phyloP scores from a whole-genome alignment of 2,888 invertebrate genomes.

The Drosophila subquinaria region DNA sequence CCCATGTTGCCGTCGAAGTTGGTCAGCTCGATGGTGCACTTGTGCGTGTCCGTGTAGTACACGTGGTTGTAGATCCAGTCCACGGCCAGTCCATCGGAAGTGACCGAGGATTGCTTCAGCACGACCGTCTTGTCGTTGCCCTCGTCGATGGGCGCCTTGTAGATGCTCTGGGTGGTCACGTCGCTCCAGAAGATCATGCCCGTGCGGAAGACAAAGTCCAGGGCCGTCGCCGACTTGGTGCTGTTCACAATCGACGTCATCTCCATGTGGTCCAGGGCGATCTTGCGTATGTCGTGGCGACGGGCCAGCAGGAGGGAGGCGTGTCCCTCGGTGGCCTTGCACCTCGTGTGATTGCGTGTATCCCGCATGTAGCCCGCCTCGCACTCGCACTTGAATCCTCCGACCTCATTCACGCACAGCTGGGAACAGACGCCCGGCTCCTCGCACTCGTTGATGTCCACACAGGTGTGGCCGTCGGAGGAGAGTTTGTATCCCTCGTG shows the following conservation, averaged over 20 bases:
- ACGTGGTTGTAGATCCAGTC: constrained; percentile 99
- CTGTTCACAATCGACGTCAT: constrained; percentile 97
- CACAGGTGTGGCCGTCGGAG: constrained; percentile 91
- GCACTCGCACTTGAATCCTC: constrained; percentile 97
- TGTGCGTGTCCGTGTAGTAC: constrained; percentile 98
- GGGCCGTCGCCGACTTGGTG: constrained; percentile 95
- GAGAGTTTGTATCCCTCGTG: constrained; percentile 91
- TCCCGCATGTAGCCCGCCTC: constrained; percentile 94
- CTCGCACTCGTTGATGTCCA: constrained; percentile 97
- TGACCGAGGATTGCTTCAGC: constrained; percentile 93
- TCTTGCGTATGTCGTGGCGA: constrained; percentile 95
- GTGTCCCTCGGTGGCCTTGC: constrained; percentile 96
- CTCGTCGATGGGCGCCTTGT: constrained; percentile 97
- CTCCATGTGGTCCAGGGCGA: constrained; percentile 95
- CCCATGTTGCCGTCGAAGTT: constrained; percentile 96
- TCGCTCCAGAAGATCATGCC: constrained; percentile 99
- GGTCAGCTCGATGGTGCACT: constrained; percentile 96
- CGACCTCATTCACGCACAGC: constrained; percentile 95
- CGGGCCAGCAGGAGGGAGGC: constrained; percentile 95
- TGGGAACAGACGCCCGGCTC: constrained; percentile 97
- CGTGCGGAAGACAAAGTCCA: constrained; percentile 97
- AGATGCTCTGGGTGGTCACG: constrained; percentile 95
- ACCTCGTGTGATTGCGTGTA: constrained; percentile 92
- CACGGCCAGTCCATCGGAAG: constrained; percentile 97
- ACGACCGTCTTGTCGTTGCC: constrained; percentile 94